phyloP scores from a whole-genome alignment of 2,113 vertebrate genomes.

The Promerops cafer region DNA sequence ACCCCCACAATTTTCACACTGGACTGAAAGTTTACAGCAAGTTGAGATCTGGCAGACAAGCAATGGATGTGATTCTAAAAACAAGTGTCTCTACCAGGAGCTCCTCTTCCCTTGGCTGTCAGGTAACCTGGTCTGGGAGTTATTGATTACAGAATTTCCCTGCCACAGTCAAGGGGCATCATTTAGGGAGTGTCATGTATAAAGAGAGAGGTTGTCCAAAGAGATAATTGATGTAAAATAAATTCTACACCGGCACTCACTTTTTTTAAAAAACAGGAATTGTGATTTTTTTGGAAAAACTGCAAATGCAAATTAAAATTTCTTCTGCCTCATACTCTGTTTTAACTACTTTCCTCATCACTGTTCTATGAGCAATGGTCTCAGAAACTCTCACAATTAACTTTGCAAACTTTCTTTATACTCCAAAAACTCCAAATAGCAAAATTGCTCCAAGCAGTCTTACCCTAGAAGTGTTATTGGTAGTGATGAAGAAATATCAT shows the following conservation, averaged over 20 bases:
- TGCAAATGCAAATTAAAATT: neutral
- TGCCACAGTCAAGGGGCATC: neutral
- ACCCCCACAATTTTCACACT: neutral
- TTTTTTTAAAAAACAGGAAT: neutral
- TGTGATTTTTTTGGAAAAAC: neutral
- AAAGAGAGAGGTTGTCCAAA: neutral
- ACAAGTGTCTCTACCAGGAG: neutral
- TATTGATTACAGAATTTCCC: neutral
- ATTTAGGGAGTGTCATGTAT: neutral
- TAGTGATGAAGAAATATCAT: neutral
- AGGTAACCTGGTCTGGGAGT: neutral
- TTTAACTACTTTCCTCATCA: neutral
- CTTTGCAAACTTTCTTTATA: neutral
- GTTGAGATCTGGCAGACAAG: neutral
- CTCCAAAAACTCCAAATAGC: neutral
- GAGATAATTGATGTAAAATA: neutral
- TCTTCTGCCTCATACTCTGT: neutral
- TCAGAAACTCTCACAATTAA: neutral
- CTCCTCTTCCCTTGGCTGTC: neutral
- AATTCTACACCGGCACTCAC: neutral
- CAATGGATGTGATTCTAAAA: neutral
- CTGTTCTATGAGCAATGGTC: neutral
- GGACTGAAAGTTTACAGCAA: neutral
- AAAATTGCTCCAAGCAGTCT: neutral
- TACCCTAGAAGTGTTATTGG: neutral